Evolutionary conservation across 1,140 invertebrate genomes (phyloP).

Genomic region (Neomicropteryx cornuta): DNA sequence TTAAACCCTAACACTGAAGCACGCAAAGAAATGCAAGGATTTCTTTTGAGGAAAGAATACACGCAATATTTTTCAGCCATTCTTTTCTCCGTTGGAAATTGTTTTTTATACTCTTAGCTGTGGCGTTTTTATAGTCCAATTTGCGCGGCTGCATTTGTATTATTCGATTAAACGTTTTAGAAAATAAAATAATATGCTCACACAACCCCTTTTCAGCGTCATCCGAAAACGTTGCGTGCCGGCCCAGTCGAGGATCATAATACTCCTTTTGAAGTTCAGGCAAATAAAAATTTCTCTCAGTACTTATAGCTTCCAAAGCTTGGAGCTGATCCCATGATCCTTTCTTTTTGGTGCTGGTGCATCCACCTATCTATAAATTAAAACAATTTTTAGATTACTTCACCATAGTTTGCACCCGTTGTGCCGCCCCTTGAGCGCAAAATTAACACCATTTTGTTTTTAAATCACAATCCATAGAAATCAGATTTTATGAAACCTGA

Average conservation of each 20-base stretch:
- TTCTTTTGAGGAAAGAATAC: too few relatives aligned
- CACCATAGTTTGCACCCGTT: neutral
- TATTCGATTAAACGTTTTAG: too few relatives aligned
- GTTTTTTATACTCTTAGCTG: too few relatives aligned
- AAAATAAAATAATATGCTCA: constrained; percentile 4
- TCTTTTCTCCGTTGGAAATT: too few relatives aligned
- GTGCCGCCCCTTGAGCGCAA: neutral
- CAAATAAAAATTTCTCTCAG: neutral
- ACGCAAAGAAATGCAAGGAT: too few relatives aligned
- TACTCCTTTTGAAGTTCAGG: neutral
- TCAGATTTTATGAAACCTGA: too few relatives aligned
- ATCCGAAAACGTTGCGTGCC: neutral
- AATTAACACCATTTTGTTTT: constrained; percentile 1
- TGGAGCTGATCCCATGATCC: neutral
- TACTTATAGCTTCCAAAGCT: constrained; percentile 1
- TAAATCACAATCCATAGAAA: too few relatives aligned
- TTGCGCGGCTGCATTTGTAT: too few relatives aligned
- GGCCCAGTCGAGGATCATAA: constrained; percentile 1
- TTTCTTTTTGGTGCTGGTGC: neutral
- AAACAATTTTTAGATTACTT: neutral
- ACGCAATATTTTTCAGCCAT: too few relatives aligned
- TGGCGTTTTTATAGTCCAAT: too few relatives aligned
- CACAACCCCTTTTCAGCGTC: neutral
- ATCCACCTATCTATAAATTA: neutral
- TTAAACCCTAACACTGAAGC: neutral